These are phyloP conservation scores for Thryonomys swinderianus DNA, from an alignment of 2,113 vertebrate species.

Conservation along the genomic window DNA sequence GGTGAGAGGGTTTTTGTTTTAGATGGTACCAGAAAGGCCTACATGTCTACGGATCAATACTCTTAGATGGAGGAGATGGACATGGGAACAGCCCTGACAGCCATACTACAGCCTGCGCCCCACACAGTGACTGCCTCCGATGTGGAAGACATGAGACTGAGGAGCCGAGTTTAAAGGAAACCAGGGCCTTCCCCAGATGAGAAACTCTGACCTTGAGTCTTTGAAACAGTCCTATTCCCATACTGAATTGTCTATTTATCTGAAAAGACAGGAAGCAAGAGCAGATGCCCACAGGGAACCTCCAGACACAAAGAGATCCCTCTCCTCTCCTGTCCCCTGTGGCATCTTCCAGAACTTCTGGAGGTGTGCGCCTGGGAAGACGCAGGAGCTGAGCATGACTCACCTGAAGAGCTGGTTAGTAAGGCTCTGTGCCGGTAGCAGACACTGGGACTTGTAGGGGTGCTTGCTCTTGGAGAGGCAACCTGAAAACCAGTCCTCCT, in stretches of 20 bases:
- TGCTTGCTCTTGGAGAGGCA: not conserved
- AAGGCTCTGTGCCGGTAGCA: not conserved
- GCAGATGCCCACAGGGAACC: not conserved
- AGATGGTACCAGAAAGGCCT: not conserved
- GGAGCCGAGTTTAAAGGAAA: not conserved
- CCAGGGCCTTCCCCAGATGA: not conserved
- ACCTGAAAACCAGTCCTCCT: not conserved
- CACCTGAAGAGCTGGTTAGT: not conserved
- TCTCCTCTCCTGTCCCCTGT: not conserved
- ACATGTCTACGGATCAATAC: not conserved
- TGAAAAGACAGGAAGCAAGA: not conserved
- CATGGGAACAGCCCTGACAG: not conserved
- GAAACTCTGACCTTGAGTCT: not conserved
- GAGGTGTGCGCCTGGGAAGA: constrained; percentile 29
- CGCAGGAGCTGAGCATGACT: not conserved
- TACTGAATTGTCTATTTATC: not conserved
- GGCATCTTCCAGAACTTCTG: not conserved
- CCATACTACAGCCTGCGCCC: not conserved
- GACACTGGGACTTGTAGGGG: not conserved
- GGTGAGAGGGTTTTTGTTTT: not conserved
- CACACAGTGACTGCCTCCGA: not conserved
- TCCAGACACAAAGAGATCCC: constrained; percentile 14
- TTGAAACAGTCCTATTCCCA: not conserved
- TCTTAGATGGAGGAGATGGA: not conserved
- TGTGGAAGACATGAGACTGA: not conserved